Base-by-base conservation (phyloP, 2,797 vertebrate genomes). In the Tragelaphus oryx region DNA sequence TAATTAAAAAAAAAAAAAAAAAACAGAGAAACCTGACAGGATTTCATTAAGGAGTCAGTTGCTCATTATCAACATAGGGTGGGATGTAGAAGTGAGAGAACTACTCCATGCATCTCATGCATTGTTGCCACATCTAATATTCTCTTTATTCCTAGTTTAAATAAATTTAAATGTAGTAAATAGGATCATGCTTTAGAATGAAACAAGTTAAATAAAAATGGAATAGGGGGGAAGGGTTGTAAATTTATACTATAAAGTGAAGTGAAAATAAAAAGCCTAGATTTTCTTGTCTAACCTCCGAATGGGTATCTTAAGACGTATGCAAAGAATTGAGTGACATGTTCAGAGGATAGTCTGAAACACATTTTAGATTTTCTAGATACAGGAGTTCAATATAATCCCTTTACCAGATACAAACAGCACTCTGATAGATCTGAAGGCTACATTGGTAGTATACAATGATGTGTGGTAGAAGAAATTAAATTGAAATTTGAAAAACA, bases 211-310 rank as follows among this genome's bases (percentile, higher is more conserved):
- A 78, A 84, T 41, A 16, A 26, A 3, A 6, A 74, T 1, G 3
- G 13, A 52, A 5, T 81, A 50, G 3, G 41, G 5, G 1, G 46
- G 3, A 10, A 26, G 3, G 2, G 6, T 10, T 22, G 2, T 46
- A 54, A 62, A 80, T n/a, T 55, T 78, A 20, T 1, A 62, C 3
- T 75, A 17, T 57, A 91, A 86, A 86, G 44, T 26, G 7, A 74
- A 59, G n/a, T 24, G n/a, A 33, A 33, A 28, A 3, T 26, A 57
- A 71, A 93, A 82, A 0, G 2, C 4, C 6, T 80, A 55, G 11
- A 52, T 87, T 37, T 86, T 13, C 4, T 60, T 87, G 2, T 26
- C 7, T 10, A 83, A 30, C 0, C 7, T 18, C 4, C 81, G 20
- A 48, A 11, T 33, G 13, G 1, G 16, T 13, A 41, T 71, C 4